phyloP scores from a whole-genome alignment of 2,888 invertebrate genomes.

The Parasteatoda lunata region DNA sequence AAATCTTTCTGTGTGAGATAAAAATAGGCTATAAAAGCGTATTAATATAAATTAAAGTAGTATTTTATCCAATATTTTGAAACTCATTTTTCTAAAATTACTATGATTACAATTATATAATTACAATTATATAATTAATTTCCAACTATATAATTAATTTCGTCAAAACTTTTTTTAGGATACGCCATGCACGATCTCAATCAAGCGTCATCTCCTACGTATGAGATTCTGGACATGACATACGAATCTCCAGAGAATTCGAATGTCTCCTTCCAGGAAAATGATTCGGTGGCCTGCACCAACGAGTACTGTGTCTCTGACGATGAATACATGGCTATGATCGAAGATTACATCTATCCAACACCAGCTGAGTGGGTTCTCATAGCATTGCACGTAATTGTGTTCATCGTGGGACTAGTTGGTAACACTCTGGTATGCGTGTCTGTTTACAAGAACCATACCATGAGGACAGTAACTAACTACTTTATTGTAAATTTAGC shows the following conservation, averaged over 20 bases:
- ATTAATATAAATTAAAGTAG: too few species aligned
- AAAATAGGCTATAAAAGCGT: too few species aligned
- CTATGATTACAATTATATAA: too few species aligned
- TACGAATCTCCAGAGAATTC: conserved; percentile 9
- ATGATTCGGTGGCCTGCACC: conserved; percentile 17
- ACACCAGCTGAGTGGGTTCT: conserved; percentile 85
- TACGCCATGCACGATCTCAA: neutral
- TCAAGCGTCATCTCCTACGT: neutral
- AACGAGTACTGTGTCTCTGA: conserved; percentile 74
- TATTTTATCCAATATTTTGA: too few species aligned
- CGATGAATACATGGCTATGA: conserved; percentile 79
- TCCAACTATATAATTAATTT: too few species aligned
- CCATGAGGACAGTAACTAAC: conserved; percentile 94
- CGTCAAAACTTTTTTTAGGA: too few species aligned
- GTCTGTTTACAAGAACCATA: conserved; percentile 89
- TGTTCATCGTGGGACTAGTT: conserved; percentile 86
- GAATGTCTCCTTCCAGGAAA: conserved; percentile 2
- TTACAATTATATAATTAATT: too few species aligned
- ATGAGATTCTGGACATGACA: conserved; percentile 28
- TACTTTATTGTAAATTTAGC: conserved; percentile 94
- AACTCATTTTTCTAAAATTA: too few species aligned
- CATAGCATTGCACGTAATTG: conserved; percentile 83
- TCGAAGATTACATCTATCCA: conserved; percentile 81
- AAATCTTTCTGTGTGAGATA: too few species aligned
- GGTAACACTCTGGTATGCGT: conserved; percentile 92